Evolutionary conservation across 2,113 vertebrate genomes (phyloP).

Genomic region (Calcarius ornatus): DNA sequence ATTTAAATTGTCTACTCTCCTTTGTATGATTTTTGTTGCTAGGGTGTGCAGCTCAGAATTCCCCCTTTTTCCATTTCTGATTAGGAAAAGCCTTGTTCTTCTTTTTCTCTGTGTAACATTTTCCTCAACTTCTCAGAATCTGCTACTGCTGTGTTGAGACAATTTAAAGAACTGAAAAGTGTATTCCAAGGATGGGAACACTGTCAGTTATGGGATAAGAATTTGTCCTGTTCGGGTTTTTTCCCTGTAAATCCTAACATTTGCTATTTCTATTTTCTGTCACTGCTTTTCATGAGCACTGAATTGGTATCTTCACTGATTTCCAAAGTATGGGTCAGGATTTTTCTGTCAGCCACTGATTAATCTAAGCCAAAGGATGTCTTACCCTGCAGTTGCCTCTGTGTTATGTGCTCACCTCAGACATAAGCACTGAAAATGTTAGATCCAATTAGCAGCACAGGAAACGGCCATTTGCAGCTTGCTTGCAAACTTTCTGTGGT

Average conservation of each 20-base stretch:
- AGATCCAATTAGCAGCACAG: not conserved
- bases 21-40: not conserved
- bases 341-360: not conserved
- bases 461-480: not conserved
- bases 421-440: not conserved
- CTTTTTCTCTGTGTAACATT: not conserved
- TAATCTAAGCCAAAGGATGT: not conserved
- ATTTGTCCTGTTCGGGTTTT: not conserved
- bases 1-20: not conserved
- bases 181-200: not conserved
- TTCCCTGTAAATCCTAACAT: not conserved
- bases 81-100: not conserved
- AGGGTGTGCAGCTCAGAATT: not conserved
- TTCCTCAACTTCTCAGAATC: not conserved
- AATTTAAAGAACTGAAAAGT: not conserved
- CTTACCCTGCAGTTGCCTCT: not conserved
- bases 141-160: not conserved
- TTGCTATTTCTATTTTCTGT: not conserved
- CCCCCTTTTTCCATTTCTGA: not conserved
- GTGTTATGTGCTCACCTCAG: not conserved
- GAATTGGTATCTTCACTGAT: not conserved
- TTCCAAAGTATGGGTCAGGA: not conserved
- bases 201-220: not conserved
- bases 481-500: slow-evolving; percentile 6
- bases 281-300: not conserved